phyloP scores from a whole-genome alignment of 2,797 vertebrate species.

The Parambassis ranga region DNA sequence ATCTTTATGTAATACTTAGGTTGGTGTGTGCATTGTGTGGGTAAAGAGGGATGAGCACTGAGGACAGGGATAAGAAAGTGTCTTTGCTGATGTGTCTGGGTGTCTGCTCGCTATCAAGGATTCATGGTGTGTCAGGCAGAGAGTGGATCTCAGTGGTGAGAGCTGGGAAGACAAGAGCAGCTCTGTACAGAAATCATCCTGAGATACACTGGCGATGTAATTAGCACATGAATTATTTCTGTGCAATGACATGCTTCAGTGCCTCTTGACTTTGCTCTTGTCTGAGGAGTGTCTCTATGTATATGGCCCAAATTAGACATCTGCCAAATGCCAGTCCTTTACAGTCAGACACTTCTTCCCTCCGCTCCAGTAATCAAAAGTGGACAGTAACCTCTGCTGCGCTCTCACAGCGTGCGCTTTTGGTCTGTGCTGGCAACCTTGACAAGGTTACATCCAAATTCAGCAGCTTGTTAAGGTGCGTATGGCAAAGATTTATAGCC shows the following conservation, averaged over 20 bases:
- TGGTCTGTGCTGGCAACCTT: constrained; percentile 50
- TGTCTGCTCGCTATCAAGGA: constrained; percentile 65
- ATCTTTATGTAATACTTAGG: constrained; percentile 30
- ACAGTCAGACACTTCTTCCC: constrained; percentile 36
- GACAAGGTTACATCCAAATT: constrained; percentile 59
- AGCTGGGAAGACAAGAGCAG: constrained; percentile 56
- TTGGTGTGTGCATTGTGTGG: constrained; percentile 41
- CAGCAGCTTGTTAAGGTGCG: constrained; percentile 62
- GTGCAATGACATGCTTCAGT: constrained; percentile 66
- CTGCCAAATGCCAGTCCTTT: constrained; percentile 61
- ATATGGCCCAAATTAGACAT: constrained; percentile 66
- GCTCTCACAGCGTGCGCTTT: constrained; percentile 26
- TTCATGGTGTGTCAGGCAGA: constrained; percentile 63
- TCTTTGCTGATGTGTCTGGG: constrained; percentile 55
- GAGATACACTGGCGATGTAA: constrained; percentile 70
- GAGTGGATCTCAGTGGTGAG: constrained; percentile 53
- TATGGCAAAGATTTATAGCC: constrained; percentile 33
- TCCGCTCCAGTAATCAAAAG: constrained; percentile 60
- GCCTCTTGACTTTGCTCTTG: constrained; percentile 70
- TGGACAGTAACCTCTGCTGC: constrained; percentile 48
- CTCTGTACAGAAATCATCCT: constrained; percentile 57
- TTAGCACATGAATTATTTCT: constrained; percentile 81
- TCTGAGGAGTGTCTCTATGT: constrained; percentile 63
- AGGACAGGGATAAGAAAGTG: constrained; percentile 45
- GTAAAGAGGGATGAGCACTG: constrained; percentile 45